phyloP scores from a whole-genome alignment of 2,797 vertebrate genomes.

The Antrozous pallidus region DNA sequence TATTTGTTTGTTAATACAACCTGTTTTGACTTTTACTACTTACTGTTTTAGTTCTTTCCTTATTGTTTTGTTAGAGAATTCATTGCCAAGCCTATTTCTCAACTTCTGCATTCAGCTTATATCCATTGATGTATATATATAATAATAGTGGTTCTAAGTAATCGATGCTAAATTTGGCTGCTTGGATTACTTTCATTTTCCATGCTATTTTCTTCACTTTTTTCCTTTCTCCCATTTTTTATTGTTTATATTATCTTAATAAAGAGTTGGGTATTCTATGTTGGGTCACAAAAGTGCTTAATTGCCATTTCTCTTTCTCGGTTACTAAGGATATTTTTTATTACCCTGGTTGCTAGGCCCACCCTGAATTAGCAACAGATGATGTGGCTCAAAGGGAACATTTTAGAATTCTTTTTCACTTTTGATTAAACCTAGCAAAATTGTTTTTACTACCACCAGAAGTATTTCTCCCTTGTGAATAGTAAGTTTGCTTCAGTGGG shows the following conservation, averaged over 20 bases:
- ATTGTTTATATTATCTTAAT: slow-evolving; percentile 62
- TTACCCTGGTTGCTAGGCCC: slow-evolving; percentile 72
- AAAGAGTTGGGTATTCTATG: slow-evolving; percentile 58
- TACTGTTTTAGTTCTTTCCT: background rate
- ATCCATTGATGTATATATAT: background rate
- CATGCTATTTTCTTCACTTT: background rate
- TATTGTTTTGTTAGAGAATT: slow-evolving; percentile 25
- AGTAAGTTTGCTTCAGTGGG: slow-evolving; percentile 77
- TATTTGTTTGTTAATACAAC: background rate
- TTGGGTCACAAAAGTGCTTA: slow-evolving; percentile 38
- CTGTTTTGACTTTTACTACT: background rate
- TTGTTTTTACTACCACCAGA: slow-evolving; percentile 76
- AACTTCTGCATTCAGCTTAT: background rate
- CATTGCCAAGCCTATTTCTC: background rate
- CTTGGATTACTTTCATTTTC: slow-evolving; percentile 37
- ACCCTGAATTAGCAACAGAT: slow-evolving; percentile 77
- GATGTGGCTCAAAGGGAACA: slow-evolving; percentile 81
- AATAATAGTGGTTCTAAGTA: background rate
- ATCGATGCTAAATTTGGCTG: background rate
- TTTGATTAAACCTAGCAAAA: slow-evolving; percentile 82
- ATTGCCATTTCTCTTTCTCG: slow-evolving; percentile 59
- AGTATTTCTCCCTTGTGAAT: slow-evolving; percentile 73
- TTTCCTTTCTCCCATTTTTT: slow-evolving; percentile 32
- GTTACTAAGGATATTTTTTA: slow-evolving; percentile 80
- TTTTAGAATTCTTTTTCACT: slow-evolving; percentile 79